Base-by-base conservation (phyloP, 2,797 vertebrate species). In the Serranus cabrilla region DNA sequence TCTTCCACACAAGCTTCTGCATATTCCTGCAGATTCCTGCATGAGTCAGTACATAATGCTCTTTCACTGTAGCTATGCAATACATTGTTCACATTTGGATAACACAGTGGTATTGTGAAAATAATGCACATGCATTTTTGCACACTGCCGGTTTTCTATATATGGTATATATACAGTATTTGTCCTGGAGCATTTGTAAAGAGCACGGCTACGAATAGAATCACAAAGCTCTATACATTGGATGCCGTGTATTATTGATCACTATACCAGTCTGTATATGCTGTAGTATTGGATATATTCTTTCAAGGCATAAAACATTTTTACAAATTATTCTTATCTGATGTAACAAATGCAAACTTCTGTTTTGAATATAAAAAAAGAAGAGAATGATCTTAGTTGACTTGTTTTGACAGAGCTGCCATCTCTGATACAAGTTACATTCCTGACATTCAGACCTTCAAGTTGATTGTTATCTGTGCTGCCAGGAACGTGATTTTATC, bases 381-480 rank as follows among this genome's bases (percentile, higher is more conserved):
- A 64, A 65, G n/a, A 45, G 10, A 59, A 47, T n/a, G 0, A 31
- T 56, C 60, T 70, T 39, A 46, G 23, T 23, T 1, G 54, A 69
- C 21, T 54, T 72, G 46, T 61, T 82, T 76, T 85, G 59, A 80
- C 42, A 73, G 51, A 2, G 45, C 56, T 66, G 61, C 47, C 70
- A 63, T 63, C 18, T 66, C 42, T 71, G 40, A 58, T 18, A 39
- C 16, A 63, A 49, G 51, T 31, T 55, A 37, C 7, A 68, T 50
- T 62, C 46, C 18, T 72, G 58, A 83, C 47, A 71, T 65, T 46
- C 51, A 70, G 64, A 74, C 56, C 46, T 42, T 62, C 31, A 67
- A 17, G 81, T 73, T 83, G 71, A 82, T 56, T 58, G 25, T 60
- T 54, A 78, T 84, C 37, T 57, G 39, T 51, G 13, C 65, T 79